phyloP scores from a whole-genome alignment of 2,113 vertebrate species.

The Parotia lawesii region DNA sequence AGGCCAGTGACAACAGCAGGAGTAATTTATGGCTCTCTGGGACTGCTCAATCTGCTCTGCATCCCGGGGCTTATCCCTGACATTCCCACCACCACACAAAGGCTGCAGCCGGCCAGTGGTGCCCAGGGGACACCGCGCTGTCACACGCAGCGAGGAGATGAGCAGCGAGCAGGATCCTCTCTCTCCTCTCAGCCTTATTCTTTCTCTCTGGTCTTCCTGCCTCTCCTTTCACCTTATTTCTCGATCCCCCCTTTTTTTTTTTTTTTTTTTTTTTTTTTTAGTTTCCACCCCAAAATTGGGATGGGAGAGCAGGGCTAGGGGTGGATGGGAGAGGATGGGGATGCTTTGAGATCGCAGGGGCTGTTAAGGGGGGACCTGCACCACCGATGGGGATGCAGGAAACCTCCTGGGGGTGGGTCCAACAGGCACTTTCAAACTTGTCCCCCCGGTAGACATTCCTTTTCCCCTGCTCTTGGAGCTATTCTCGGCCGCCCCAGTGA shows the following conservation, averaged over 20 bases:
- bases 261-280: neutral
- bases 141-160: neutral
- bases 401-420: neutral
- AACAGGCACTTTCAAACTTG: neutral
- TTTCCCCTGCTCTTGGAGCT: neutral
- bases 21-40: slow-evolving; percentile 44
- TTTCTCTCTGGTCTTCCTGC: neutral
- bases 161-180: neutral
- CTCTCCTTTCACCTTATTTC: neutral
- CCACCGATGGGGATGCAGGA: neutral
- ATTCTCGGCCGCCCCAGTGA: slow-evolving; percentile 37
- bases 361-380: neutral
- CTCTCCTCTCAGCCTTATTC: neutral
- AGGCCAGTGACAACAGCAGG: neutral
- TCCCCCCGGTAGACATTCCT: neutral
- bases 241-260: rapidly evolving
- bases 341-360: neutral
- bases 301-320: neutral
- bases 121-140: slow-evolving; percentile 2
- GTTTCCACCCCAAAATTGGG: neutral
- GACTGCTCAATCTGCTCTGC: neutral
- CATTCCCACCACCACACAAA: slow-evolving; percentile 40
- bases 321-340: neutral
- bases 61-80: neutral
- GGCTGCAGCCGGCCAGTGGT: neutral